Evolutionary conservation across 2,888 invertebrate species (phyloP).

Genomic region (Nomada fabriciana): DNA sequence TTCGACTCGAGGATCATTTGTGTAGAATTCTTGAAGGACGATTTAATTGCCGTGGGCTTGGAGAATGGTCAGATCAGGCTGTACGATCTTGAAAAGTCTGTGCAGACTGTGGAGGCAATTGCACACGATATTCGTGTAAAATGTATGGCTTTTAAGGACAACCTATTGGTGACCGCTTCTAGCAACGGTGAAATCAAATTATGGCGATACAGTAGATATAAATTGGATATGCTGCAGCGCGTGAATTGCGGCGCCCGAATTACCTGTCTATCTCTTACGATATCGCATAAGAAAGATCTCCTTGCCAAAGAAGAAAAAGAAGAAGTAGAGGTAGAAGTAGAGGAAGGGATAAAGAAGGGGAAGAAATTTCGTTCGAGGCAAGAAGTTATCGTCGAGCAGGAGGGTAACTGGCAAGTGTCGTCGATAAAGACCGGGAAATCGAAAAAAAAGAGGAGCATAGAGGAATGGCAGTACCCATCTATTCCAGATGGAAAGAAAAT

Average conservation of each 20-base stretch:
- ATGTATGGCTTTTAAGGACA: slow-evolving; percentile 86
- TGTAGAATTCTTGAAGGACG: slow-evolving; percentile 89
- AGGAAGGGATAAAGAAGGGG: slow-evolving; percentile 36
- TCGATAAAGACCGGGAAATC: slow-evolving; percentile 21
- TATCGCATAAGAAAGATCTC: slow-evolving; percentile 49
- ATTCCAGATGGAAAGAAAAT: slow-evolving; percentile 36
- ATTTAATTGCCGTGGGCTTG: slow-evolving; percentile 89
- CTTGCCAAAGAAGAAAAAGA: slow-evolving; percentile 45
- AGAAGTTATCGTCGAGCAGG: slow-evolving; percentile 74
- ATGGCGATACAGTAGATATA: slow-evolving; percentile 86
- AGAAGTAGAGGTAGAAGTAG: slow-evolving; percentile 38
- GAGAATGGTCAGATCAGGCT: slow-evolving; percentile 90
- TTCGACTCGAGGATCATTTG: slow-evolving; percentile 90
- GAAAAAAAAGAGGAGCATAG: slow-evolving; percentile 37
- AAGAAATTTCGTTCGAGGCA: slow-evolving; percentile 69
- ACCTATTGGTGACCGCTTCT: slow-evolving; percentile 89
- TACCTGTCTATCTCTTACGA: slow-evolving; percentile 89
- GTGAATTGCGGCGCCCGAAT: slow-evolving; percentile 88
- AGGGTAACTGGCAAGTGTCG: slow-evolving; percentile 59
- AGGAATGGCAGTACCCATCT: slow-evolving; percentile 11
- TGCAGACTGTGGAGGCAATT: slow-evolving; percentile 80
- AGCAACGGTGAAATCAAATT: slow-evolving; percentile 93
- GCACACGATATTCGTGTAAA: slow-evolving; percentile 90
- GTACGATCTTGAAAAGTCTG: slow-evolving; percentile 85
- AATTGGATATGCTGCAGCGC: slow-evolving; percentile 81